phyloP scores from a whole-genome alignment of 2,888 invertebrate species.

The Agriopis aurantiaria region DNA sequence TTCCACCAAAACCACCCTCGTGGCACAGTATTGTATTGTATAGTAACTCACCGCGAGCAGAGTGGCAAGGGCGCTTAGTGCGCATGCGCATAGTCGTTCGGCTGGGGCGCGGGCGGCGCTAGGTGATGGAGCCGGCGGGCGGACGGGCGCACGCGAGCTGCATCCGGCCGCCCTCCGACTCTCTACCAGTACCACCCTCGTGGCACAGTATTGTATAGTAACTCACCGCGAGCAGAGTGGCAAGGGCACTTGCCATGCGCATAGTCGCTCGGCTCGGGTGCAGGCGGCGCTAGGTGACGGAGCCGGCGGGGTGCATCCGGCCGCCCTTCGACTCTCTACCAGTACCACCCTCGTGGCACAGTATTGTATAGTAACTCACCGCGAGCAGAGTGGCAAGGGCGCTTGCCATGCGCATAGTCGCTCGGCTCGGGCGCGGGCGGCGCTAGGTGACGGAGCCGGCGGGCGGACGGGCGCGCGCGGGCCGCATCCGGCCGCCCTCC shows the following conservation, averaged over 20 bases:
- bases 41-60: conserved; percentile 91
- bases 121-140: conserved; percentile 85
- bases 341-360: conserved; percentile 78
- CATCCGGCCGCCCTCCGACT: conserved; percentile 80
- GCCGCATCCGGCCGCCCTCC: conserved; percentile 83
- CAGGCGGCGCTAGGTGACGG: conserved; percentile 68
- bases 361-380: conserved; percentile 83
- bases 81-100: conserved; percentile 93
- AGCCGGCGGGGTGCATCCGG: conserved; percentile 85
- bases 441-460: conserved; percentile 83
- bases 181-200: conserved; percentile 83
- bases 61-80: conserved; percentile 89
- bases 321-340: conserved; percentile 80
- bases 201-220: conserved; percentile 47
- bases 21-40: conserved; percentile 45
- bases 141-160: conserved; percentile 82
- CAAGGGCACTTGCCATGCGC: conserved; percentile 91
- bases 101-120: conserved; percentile 63
- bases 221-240: conserved; percentile 92
- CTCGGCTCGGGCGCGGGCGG: conserved; percentile 73
- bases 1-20: conserved; percentile 73
- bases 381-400: conserved; percentile 91
- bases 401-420: conserved; percentile 93
- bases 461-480: conserved; percentile 84
- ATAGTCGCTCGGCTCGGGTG: conserved; percentile 88